phyloP scores from a whole-genome alignment of 2,113 vertebrate species.

The Oophaga pumilio region DNA sequence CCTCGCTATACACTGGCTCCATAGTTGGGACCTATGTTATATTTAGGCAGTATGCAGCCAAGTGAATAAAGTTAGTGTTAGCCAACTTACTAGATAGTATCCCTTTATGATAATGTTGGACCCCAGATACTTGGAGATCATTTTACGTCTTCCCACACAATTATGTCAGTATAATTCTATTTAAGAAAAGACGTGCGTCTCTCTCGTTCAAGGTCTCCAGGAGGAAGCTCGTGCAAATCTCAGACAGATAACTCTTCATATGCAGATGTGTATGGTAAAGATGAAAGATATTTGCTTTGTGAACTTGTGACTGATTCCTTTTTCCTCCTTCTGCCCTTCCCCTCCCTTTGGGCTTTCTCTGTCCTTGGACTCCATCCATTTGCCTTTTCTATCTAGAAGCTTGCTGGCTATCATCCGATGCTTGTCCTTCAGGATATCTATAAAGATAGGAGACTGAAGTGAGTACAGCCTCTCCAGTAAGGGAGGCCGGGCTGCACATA shows the following conservation, averaged over 20 bases:
- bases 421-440: conserved; percentile 70
- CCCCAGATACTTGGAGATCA: too few relatives aligned
- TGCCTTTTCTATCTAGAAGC: conserved; percentile 65
- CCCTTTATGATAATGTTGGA: too few relatives aligned
- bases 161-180: background rate
- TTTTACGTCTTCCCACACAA: too few relatives aligned
- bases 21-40: too few relatives aligned
- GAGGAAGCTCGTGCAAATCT: background rate
- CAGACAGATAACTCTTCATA: background rate
- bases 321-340: background rate
- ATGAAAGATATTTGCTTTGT: background rate
- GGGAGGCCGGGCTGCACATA: background rate
- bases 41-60: too few relatives aligned
- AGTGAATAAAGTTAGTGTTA: too few relatives aligned
- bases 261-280: background rate
- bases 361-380: conserved; percentile 59
- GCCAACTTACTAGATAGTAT: too few relatives aligned
- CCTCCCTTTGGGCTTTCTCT: conserved; percentile 8
- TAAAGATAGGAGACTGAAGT: conserved; percentile 64
- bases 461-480: conserved; percentile 33
- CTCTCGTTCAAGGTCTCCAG: conserved; percentile 27
- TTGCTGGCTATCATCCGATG: conserved; percentile 67
- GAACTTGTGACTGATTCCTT: background rate
- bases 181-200: background rate
- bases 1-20: too few relatives aligned